Base-by-base conservation (phyloP, 2,113 vertebrate genomes). In the Xerus inauris region DNA sequence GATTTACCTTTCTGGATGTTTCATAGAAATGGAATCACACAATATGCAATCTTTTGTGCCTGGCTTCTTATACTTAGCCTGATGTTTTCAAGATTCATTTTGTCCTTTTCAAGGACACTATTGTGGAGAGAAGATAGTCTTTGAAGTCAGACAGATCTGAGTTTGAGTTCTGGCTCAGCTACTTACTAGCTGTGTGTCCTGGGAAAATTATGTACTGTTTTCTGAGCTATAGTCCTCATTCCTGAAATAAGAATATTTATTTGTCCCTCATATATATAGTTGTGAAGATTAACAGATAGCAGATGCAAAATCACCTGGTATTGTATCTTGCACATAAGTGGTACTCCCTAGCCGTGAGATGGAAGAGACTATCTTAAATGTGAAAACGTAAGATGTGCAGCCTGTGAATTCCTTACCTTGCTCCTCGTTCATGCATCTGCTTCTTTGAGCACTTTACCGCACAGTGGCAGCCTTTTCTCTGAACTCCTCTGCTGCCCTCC, bases 41-140 rank as follows among this genome's bases (percentile, higher is more conserved):
- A 87, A 22, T 51, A 69, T 47, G 8, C 64, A n/a, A 59, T 17
- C 6, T 94, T 80, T 94, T 79, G 75, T 83, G 32, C 35, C 77
- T 95, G 75, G 59, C 19, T 97, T 84, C 59, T 95, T 93, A 67
- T 42, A 67, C n/a, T 73, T 76, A 85, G 59, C n/a, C 32, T 49
- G 42, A 73, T 71, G 42, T 35, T 96, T 95, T 76, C 65, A 65
- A 80, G 35, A 30, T 82, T 47, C 62, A 35, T 32, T 69, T 45
- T 47, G 45, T 64, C 42, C 49, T 28, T 85, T 89, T 83, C 47
- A 71, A 64, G 57, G 35, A 86, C n/a, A 38, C 20, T 22, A 2
- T 14, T 51, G 2, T 45, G 73, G 71, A 72, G 79, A 84, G 20
- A 77, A 85, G 47, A 45, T 54, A n/a, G 26, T 71, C 20, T 93